phyloP scores from a whole-genome alignment of 2,797 vertebrate genomes.

The Melanotaenia pygmaea region DNA sequence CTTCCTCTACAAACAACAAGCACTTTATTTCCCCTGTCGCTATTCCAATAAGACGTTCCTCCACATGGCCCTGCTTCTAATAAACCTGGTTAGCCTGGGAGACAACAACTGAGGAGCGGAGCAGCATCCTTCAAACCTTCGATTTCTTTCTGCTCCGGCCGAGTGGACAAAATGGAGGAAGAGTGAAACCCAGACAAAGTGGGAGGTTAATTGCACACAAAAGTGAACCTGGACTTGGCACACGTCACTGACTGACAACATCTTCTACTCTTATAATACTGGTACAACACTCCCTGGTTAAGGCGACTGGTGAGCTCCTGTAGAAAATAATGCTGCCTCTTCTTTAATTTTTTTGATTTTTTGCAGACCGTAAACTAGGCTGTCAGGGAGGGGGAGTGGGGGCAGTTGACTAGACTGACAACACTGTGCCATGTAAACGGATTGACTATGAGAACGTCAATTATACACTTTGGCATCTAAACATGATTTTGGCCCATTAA shows the following conservation, averaged over 20 bases:
- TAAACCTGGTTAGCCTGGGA: constrained; percentile 67
- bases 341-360: constrained; percentile 43
- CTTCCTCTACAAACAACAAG: constrained; percentile 52
- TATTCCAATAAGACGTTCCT: constrained; percentile 71
- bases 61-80: constrained; percentile 63
- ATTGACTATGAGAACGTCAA: constrained; percentile 76
- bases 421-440: constrained; percentile 81
- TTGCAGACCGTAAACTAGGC: constrained; percentile 83
- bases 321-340: constrained; percentile 85
- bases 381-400: constrained; percentile 76
- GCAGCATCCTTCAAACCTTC: constrained; percentile 36
- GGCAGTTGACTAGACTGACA: constrained; percentile 77
- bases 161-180: constrained; percentile 49
- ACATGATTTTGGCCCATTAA: constrained; percentile 67
- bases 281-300: constrained; percentile 81
- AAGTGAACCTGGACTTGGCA: constrained; percentile 71
- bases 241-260: constrained; percentile 74
- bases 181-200: constrained; percentile 31
- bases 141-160: constrained; percentile 17
- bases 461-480: constrained; percentile 82
- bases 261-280: constrained; percentile 76
- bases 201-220: constrained; percentile 58
- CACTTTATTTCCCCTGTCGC: constrained; percentile 75
- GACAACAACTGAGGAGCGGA: constrained; percentile 53
- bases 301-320: constrained; percentile 85